A percentile compares a stretch with the other conserved stretches of the same genome.
Evolutionary conservation across 2,113 vertebrate genomes (phyloP).

Genomic region (Oxyruncus cristatus): DNA sequence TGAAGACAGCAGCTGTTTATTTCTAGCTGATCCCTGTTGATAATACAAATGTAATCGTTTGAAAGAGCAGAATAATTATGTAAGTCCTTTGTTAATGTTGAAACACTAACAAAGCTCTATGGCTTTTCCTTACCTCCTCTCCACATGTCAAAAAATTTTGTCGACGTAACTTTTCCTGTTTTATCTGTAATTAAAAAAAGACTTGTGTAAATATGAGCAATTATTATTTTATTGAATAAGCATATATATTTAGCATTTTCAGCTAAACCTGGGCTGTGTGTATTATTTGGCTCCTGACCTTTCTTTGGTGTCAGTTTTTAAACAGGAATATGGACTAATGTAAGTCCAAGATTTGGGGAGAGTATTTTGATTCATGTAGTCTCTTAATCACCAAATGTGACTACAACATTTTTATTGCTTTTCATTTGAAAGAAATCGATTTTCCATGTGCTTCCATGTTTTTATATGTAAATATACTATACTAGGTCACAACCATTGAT

Average conservation of each 20-base stretch:
- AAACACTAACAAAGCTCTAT: neutral
- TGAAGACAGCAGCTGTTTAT: neutral
- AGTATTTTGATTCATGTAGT: neutral
- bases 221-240: neutral
- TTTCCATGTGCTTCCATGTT: neutral
- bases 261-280: neutral
- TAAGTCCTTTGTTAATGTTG: neutral
- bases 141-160: constrained; percentile 72
- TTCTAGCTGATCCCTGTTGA: neutral
- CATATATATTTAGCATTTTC: neutral
- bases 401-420: neutral
- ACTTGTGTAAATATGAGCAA: neutral
- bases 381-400: neutral
- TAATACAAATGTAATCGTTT: neutral
- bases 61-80: neutral
- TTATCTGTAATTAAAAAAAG: constrained; percentile 62
- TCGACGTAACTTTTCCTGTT: constrained; percentile 40
- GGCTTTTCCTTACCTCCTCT: constrained; percentile 62
- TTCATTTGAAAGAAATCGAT: neutral
- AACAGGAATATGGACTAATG: neutral
- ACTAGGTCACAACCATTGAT: neutral
- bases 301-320: neutral
- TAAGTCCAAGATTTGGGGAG: neutral
- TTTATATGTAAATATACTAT: neutral
- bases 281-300: neutral